These are phyloP conservation scores for Sakesphorus luctuosus DNA, from an alignment of 2,113 vertebrate species.

Conservation along the genomic window DNA sequence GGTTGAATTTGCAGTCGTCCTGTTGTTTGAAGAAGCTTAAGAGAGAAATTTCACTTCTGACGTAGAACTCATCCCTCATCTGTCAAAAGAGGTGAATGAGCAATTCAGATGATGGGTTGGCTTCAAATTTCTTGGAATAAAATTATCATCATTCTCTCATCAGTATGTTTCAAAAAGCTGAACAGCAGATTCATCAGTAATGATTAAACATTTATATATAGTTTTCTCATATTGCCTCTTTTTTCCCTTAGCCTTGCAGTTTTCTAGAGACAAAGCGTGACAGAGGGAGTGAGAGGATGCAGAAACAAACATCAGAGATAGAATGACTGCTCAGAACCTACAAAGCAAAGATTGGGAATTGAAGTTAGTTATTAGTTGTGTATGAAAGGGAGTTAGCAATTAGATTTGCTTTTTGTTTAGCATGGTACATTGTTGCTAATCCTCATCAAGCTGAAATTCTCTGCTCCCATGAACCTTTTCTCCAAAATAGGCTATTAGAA, in stretches of 20 bases:
- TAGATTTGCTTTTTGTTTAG: neutral
- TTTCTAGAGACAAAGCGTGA: constrained; percentile 33
- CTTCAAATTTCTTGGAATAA: constrained; percentile 55
- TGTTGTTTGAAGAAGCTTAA: constrained; percentile 13
- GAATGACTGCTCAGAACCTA: neutral
- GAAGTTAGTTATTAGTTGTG: neutral
- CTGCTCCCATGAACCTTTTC: neutral
- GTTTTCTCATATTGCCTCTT: constrained; percentile 45
- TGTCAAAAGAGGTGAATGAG: constrained; percentile 47
- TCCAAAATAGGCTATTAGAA: neutral
- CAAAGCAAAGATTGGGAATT: neutral
- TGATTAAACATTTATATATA: constrained; percentile 70
- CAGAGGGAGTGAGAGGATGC: neutral
- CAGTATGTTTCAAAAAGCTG: constrained; percentile 56
- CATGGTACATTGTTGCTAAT: neutral
- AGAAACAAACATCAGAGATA: neutral
- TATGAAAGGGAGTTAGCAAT: neutral
- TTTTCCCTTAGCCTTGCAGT: constrained; percentile 43
- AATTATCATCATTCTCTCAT: constrained; percentile 41
- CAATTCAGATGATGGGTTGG: constrained; percentile 53
- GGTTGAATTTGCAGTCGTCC: constrained; percentile 23
- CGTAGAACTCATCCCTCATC: constrained; percentile 18
- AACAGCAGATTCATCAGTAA: constrained; percentile 61
- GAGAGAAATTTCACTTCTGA: constrained; percentile 38
- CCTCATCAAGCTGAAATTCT: neutral